phyloP scores from a whole-genome alignment of 1,140 invertebrate genomes.

The Rhizoglyphus robini region DNA sequence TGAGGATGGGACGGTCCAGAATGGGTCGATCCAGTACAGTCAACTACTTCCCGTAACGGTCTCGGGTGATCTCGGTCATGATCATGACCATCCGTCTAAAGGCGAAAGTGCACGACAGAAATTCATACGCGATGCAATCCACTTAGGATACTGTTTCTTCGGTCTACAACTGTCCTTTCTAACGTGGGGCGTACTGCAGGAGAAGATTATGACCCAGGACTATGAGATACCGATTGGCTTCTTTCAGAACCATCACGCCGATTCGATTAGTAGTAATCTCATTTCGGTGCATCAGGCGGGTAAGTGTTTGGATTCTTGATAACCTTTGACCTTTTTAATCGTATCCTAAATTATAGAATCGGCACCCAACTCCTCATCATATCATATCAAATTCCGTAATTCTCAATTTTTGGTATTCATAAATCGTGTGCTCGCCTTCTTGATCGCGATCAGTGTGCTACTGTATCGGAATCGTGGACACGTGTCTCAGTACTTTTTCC shows the following conservation, averaged over 20 bases:
- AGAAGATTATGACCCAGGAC: conserved; percentile 45
- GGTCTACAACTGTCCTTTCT: conserved; percentile 80
- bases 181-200: conserved; percentile 81
- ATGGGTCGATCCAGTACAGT: neutral
- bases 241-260: neutral
- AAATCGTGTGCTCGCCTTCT: conserved; percentile 72
- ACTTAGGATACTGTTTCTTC: conserved; percentile 61
- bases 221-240: conserved; percentile 41
- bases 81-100: too few species aligned
- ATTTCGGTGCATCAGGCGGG: neutral
- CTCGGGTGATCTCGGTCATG: too few species aligned
- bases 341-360: neutral
- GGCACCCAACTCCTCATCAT: neutral
- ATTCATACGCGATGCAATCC: conserved; percentile 26
- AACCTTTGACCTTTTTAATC: neutral
- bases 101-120: neutral
- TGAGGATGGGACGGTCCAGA: conserved; percentile 9
- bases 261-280: neutral
- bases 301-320: neutral
- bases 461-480: conserved; percentile 15
- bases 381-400: conserved; percentile 53
- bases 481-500: neutral
- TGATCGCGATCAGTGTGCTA: conserved; percentile 46
- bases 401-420: conserved; percentile 91
- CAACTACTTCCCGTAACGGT: neutral